Evolutionary conservation across 2,888 invertebrate species (phyloP).

Genomic region (Polydrusus cervinus): DNA sequence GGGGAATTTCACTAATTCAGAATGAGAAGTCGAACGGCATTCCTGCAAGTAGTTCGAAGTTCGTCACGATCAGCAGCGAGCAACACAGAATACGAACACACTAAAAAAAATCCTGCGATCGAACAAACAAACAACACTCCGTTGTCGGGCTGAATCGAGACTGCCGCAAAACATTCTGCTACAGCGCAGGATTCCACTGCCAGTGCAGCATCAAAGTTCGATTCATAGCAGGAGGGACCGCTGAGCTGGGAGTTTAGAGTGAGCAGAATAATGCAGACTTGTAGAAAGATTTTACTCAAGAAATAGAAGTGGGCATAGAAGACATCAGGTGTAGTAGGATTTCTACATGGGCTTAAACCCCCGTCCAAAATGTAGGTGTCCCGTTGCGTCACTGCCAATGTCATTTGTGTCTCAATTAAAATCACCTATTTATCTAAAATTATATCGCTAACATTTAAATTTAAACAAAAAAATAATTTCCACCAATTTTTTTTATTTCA

Average conservation of each 20-base stretch:
- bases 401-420: too few relatives aligned
- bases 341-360: too few relatives aligned
- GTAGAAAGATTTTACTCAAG: too few relatives aligned
- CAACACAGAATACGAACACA: slow-evolving; percentile 5
- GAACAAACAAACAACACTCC: background rate
- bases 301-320: too few relatives aligned
- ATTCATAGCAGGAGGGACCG: slow-evolving; percentile 22
- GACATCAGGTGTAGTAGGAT: too few relatives aligned
- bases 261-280: too few relatives aligned
- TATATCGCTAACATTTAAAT: too few relatives aligned
- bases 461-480: too few relatives aligned
- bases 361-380: too few relatives aligned
- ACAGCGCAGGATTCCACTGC: slow-evolving; percentile 30
- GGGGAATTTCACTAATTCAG: slow-evolving; percentile 38
- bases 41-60: slow-evolving; percentile 25
- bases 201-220: slow-evolving; percentile 23
- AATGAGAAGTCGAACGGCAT: slow-evolving; percentile 38
- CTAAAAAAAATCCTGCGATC: background rate
- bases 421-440: too few relatives aligned
- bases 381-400: too few relatives aligned
- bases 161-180: slow-evolving; percentile 17
- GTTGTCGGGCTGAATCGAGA: background rate
- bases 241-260: slow-evolving; percentile 20
- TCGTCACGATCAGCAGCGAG: slow-evolving; percentile 16
- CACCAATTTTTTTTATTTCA: too few relatives aligned